Percentiles rank a stretch among this genome's conserved stretches.
Evolutionary conservation across 2,888 invertebrate genomes (phyloP).

Genomic region (Lumbricus terrestris): DNA sequence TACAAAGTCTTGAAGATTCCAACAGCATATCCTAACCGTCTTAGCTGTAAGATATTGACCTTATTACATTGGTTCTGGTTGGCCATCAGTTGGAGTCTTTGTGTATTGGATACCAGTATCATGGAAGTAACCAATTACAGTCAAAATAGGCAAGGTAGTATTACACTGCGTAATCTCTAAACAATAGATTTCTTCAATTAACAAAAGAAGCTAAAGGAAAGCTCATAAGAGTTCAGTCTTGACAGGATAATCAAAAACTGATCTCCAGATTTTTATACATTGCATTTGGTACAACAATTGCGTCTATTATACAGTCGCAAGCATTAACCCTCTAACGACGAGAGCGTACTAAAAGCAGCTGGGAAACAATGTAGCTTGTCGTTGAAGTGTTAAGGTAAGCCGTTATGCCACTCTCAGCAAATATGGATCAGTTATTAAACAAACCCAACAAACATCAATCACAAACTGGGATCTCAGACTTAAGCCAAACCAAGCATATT

Average conservation of each 20-base stretch:
- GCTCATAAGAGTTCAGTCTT: no score
- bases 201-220: no score
- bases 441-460: not conserved
- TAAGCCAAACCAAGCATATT: not conserved
- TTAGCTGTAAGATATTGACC: no score
- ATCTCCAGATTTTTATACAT: not conserved
- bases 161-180: not conserved
- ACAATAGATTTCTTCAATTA: not conserved
- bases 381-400: not conserved
- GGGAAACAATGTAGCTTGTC: no score
- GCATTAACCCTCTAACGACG: not conserved
- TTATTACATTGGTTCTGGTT: no score
- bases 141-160: not conserved
- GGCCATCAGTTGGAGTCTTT: no score
- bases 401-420: not conserved
- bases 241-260: no score
- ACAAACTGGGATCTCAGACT: not conserved
- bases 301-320: not conserved
- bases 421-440: not conserved
- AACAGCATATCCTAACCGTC: not conserved
- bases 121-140: no score
- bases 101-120: no score
- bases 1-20: not conserved
- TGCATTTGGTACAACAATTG: not conserved
- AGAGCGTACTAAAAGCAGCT: no score